phyloP scores from a whole-genome alignment of 1,140 invertebrate genomes.

The Leptestheria dahalacensis region DNA sequence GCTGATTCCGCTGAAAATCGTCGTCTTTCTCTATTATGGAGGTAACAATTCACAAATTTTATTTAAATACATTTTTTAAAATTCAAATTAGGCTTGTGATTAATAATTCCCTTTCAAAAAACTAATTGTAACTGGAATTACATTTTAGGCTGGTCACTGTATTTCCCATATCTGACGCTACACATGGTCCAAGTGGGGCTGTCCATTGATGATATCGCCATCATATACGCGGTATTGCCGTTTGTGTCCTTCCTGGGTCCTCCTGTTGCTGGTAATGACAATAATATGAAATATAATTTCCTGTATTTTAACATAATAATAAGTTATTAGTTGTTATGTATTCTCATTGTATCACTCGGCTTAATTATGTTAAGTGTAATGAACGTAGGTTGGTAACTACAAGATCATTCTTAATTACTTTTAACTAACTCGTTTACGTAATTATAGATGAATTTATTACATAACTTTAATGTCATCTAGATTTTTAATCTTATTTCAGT shows the following conservation, averaged over 20 bases:
- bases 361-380: too few species aligned
- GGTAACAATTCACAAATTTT: slow-evolving; percentile 31
- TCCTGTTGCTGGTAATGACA: slow-evolving; percentile 47
- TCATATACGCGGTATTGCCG: slow-evolving; percentile 65
- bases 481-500: too few species aligned
- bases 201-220: slow-evolving; percentile 62
- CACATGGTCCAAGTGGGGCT: slow-evolving; percentile 76
- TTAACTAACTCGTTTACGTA: too few species aligned
- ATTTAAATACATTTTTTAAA: too few species aligned
- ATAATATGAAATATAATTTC: not conserved
- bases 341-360: too few species aligned
- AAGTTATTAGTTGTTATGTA: too few species aligned
- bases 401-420: too few species aligned
- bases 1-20: slow-evolving; percentile 45
- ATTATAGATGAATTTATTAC: too few species aligned
- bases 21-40: slow-evolving; percentile 62
- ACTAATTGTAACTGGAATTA: slow-evolving; percentile 7
- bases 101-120: too few species aligned
- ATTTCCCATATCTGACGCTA: slow-evolving; percentile 65
- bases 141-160: slow-evolving; percentile 51
- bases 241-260: slow-evolving; percentile 64
- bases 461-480: too few species aligned
- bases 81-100: not conserved
- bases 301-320: too few species aligned
- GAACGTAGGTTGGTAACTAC: too few species aligned